Percentiles rank a stretch among this genome's conserved stretches.
These are phyloP conservation scores for Psittacula echo DNA, from an alignment of 2,797 vertebrate species.

Conservation along the genomic window DNA sequence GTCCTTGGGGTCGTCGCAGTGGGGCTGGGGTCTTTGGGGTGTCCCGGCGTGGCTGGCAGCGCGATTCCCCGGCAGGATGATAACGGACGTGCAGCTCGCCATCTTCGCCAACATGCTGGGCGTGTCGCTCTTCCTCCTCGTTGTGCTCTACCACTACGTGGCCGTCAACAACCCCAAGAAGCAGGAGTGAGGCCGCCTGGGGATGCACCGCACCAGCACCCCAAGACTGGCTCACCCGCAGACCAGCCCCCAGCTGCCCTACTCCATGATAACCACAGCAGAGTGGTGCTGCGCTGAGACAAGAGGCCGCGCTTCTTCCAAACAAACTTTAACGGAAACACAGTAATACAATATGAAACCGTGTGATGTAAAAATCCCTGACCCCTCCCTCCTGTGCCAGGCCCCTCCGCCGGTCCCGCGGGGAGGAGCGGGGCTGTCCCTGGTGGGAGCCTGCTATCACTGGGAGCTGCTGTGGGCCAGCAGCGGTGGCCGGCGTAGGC, in stretches of 20 bases:
- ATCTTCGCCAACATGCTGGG: slow-evolving; percentile 98
- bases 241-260: fast-evolving
- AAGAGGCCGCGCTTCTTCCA: neutral
- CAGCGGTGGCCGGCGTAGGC: too few relatives aligned
- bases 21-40: neutral
- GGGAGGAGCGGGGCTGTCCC: neutral
- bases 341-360: neutral
- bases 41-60: neutral
- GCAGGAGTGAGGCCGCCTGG: slow-evolving; percentile 80
- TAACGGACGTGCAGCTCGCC: slow-evolving; percentile 96
- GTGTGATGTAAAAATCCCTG: neutral
- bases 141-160: slow-evolving; percentile 96
- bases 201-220: neutral
- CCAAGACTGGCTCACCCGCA: neutral
- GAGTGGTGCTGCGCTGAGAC: neutral
- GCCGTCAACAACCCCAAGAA: slow-evolving; percentile 99
- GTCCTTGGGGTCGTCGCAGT: neutral
- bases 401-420: neutral
- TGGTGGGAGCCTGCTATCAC: fast-evolving
- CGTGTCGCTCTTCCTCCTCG: slow-evolving; percentile 94
- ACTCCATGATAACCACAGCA: neutral
- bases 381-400: neutral
- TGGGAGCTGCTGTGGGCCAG: neutral
- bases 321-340: slow-evolving; percentile 5
- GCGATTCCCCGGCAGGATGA: slow-evolving; percentile 87